phyloP scores from a whole-genome alignment of 2,113 vertebrate species.

The Ivindomyrus marchei region DNA sequence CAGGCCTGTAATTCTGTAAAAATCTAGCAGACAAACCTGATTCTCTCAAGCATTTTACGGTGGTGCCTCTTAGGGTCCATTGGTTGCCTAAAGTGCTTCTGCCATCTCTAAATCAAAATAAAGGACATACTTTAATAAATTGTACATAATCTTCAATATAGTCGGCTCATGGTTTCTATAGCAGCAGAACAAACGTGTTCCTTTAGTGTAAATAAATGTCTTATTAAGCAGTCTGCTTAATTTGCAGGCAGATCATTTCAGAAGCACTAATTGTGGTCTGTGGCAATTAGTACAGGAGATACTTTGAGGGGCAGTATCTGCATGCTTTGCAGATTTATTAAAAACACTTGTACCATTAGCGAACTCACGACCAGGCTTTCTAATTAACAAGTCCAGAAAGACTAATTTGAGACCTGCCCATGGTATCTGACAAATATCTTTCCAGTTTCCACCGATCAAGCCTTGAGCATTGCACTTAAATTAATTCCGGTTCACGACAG shows the following conservation, averaged over 20 bases:
- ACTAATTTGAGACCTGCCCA: constrained; percentile 34
- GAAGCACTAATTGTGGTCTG: constrained; percentile 33
- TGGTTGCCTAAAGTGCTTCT: not conserved
- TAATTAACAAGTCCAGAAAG: constrained; percentile 34
- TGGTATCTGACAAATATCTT: constrained; percentile 36
- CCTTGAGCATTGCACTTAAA: constrained; percentile 28
- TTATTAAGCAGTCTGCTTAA: constrained; percentile 26
- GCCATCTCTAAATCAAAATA: not conserved
- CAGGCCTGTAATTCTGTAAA: not conserved
- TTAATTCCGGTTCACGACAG: constrained; percentile 20
- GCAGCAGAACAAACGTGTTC: constrained; percentile 18
- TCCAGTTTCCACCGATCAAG: constrained; percentile 19
- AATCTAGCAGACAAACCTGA: not conserved
- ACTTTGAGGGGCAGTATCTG: constrained; percentile 28
- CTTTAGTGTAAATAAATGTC: constrained; percentile 24
- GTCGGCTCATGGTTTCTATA: constrained; percentile 25
- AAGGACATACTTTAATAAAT: not conserved
- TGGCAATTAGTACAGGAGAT: constrained; percentile 36
- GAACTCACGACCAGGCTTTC: constrained; percentile 29
- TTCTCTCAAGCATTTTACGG: not conserved
- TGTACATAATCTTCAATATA: constrained; percentile 5
- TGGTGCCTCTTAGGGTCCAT: not conserved
- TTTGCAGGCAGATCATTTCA: constrained; percentile 33
- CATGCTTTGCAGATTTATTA: constrained; percentile 30
- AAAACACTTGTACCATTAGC: constrained; percentile 35